phyloP scores from a whole-genome alignment of 2,113 vertebrate species.

The Spea multiplicata region DNA sequence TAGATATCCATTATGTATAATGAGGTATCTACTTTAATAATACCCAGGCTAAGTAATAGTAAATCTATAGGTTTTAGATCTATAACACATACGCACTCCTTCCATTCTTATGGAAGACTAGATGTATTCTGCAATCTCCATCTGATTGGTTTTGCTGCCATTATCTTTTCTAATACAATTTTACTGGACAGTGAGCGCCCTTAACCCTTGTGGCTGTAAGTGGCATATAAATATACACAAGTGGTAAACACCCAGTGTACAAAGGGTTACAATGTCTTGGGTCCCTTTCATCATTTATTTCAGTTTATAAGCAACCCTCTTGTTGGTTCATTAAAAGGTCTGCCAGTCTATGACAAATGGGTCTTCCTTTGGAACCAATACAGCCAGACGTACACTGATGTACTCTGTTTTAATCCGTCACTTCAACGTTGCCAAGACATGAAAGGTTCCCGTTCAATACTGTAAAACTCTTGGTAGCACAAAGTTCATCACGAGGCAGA shows the following conservation, averaged over 20 bases:
- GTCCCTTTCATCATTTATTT: background rate
- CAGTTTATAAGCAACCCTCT: constrained; percentile 16
- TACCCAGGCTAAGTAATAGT: background rate
- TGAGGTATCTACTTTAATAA: constrained; percentile 6
- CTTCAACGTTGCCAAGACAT: constrained; percentile 1
- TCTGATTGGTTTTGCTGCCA: background rate
- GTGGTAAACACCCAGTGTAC: background rate
- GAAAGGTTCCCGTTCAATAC: constrained; percentile 1
- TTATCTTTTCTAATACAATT: background rate
- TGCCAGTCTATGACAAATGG: constrained; percentile 18
- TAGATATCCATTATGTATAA: background rate
- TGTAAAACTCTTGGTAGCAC: background rate
- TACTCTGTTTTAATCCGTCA: constrained; percentile 9
- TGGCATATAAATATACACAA: too few species aligned
- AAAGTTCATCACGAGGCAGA: background rate
- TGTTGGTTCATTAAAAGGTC: constrained; percentile 31
- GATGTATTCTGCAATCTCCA: background rate
- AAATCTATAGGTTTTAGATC: constrained; percentile 8
- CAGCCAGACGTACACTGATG: constrained; percentile 13
- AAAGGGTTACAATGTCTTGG: background rate
- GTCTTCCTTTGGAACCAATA: constrained; percentile 14
- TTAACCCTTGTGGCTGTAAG: too few species aligned
- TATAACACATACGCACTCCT: background rate
- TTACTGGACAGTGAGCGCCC: too few species aligned
- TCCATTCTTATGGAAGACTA: background rate